Percentiles rank a stretch among this genome's conserved stretches.
Evolutionary conservation across 1,140 invertebrate species (phyloP).

Genomic region (Maniola jurtina): DNA sequence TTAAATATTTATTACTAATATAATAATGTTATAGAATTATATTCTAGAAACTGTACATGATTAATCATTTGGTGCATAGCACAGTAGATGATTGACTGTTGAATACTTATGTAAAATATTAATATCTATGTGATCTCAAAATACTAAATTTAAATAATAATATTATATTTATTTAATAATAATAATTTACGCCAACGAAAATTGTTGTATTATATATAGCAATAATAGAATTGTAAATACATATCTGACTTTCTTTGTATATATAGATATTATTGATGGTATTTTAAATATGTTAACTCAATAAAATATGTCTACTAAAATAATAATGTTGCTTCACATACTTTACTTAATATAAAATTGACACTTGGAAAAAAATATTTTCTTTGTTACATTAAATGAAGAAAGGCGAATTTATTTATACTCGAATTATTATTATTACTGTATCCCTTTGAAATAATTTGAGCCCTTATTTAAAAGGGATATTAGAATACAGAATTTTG

Average conservation of each 20-base stretch:
- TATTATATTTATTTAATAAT: constrained; percentile 18
- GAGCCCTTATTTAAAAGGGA: constrained; percentile 76
- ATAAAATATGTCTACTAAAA: neutral
- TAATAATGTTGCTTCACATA: constrained; percentile 7
- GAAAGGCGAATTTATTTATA: constrained; percentile 10
- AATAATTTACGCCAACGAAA: constrained; percentile 47
- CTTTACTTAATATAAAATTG: constrained; percentile 5
- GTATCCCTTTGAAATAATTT: constrained; percentile 76
- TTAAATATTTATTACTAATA: neutral
- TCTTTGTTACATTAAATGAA: constrained; percentile 4
- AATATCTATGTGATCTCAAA: constrained; percentile 2
- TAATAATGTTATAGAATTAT: constrained; percentile 6
- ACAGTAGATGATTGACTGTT: constrained; percentile 40
- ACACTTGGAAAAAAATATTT: neutral
- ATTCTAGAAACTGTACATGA: constrained; percentile 24
- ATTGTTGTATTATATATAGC: constrained; percentile 39
- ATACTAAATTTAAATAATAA: neutral
- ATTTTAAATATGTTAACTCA: constrained; percentile 2
- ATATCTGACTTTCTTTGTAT: constrained; percentile 49
- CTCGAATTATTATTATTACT: constrained; percentile 15
- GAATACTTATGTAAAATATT: constrained; percentile 21
- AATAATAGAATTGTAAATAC: constrained; percentile 51
- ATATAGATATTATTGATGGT: constrained; percentile 37
- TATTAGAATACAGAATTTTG: constrained; percentile 51
- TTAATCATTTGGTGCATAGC: constrained; percentile 55